A percentile compares a stretch with the other conserved stretches of the same genome.
Conservation (phyloP, 2,888 invertebrate species). For the Andrena haemorrhoa region DNA sequence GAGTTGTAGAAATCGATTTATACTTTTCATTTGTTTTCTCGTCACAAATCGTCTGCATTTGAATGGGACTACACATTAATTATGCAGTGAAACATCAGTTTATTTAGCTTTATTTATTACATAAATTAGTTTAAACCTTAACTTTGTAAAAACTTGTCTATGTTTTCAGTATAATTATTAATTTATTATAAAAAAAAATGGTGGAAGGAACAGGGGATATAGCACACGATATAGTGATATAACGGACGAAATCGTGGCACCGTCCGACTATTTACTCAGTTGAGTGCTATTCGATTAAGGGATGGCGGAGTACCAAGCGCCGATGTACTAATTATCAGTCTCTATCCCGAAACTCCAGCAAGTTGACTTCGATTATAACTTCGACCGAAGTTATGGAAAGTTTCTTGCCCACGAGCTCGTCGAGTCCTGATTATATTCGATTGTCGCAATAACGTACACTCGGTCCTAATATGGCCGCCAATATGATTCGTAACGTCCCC, state of each 20-base stretch:
- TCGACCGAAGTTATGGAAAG: slow-evolving; percentile 72
- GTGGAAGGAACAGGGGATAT: background rate
- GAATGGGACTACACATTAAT: too few relatives aligned
- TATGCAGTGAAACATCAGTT: too few relatives aligned
- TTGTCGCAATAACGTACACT: slow-evolving; percentile 57
- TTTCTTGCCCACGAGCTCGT: slow-evolving; percentile 47
- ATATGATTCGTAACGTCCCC: background rate
- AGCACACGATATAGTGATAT: background rate
- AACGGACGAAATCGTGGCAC: slow-evolving; percentile 1
- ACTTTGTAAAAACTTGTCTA: too few relatives aligned
- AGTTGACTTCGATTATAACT: slow-evolving; percentile 81
- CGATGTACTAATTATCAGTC: slow-evolving; percentile 78
- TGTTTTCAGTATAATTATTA: too few relatives aligned
- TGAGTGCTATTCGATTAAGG: slow-evolving; percentile 56
- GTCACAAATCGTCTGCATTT: too few relatives aligned
- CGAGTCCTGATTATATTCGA: slow-evolving; percentile 61
- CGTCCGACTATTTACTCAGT: slow-evolving; percentile 56
- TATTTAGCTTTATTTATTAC: too few relatives aligned
- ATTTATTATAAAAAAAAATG: too few relatives aligned
- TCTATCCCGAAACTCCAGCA: slow-evolving; percentile 78
- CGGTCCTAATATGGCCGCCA: slow-evolving; percentile 20
- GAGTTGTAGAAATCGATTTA: too few relatives aligned
- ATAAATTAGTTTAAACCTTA: too few relatives aligned
- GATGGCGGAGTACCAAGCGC: slow-evolving; percentile 46
- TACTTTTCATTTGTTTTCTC: too few relatives aligned